Conservation (phyloP, 2,113 vertebrate species). For the Platysternon megacephalum region DNA sequence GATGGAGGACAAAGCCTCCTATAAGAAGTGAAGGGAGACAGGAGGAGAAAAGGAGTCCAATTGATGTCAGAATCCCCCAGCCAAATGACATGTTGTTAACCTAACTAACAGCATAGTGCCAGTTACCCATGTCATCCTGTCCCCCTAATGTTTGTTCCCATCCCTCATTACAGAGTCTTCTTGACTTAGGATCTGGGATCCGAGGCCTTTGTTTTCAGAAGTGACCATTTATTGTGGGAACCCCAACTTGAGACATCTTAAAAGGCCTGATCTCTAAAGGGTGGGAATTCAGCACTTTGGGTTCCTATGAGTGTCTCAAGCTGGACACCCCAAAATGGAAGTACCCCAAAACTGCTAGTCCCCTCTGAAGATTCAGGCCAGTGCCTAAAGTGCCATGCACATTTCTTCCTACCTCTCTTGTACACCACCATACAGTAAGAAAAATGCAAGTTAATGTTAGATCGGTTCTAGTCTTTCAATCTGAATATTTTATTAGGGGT, state of each 20-base stretch:
- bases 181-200: background rate
- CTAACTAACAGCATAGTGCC: background rate
- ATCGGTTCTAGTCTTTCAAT: too few species aligned
- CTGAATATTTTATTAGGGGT: too few species aligned
- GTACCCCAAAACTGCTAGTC: background rate
- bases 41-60: background rate
- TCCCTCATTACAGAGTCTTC: background rate
- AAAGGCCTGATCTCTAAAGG: background rate
- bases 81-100: background rate
- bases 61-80: background rate
- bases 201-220: background rate
- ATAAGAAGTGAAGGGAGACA: background rate
- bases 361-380: background rate
- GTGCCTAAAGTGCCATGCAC: too few species aligned
- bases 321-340: background rate
- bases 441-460: background rate
- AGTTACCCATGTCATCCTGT: background rate
- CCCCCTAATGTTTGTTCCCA: background rate
- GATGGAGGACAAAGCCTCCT: background rate
- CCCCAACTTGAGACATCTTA: background rate
- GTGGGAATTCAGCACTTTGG: background rate
- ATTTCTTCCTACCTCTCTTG: background rate
- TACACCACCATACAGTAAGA: background rate
- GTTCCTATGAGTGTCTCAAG: background rate
- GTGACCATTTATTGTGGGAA: background rate